Percentiles rank a stretch among this genome's conserved stretches.
Evolutionary conservation across 2,113 vertebrate genomes (phyloP).

Genomic region (Progne subis): DNA sequence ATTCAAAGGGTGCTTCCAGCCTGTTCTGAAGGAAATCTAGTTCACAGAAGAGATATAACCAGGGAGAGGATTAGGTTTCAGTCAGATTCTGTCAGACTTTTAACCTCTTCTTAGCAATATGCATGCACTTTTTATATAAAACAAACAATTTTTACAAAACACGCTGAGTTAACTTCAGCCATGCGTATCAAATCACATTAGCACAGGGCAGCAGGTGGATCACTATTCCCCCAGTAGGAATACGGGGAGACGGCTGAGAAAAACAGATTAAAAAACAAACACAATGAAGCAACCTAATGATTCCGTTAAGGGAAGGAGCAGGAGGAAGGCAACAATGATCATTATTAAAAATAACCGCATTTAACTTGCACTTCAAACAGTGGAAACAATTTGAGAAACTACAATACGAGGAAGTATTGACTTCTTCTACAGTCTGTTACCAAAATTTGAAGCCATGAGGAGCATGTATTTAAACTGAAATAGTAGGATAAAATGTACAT

Average conservation of each 20-base stretch:
- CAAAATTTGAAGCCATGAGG: background rate
- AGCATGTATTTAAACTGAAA: background rate
- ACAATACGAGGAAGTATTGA: background rate
- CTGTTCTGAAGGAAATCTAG: background rate
- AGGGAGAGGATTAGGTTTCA: background rate
- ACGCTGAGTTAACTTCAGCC: background rate
- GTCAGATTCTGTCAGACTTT: background rate
- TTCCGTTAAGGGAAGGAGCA: background rate
- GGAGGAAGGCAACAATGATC: background rate
- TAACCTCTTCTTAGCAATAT: background rate
- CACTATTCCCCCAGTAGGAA: background rate
- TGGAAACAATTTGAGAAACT: background rate
- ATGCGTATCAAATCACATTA: background rate
- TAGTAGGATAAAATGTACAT: background rate
- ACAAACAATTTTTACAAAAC: background rate
- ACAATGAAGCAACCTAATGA: background rate
- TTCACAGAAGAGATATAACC: background rate
- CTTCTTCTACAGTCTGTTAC: background rate
- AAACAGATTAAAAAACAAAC: background rate
- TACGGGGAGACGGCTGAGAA: background rate
- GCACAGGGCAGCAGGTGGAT: background rate
- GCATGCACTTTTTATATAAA: background rate
- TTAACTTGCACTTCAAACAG: background rate
- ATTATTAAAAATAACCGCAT: background rate
- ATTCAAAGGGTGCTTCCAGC: background rate